Evolutionary conservation across 1,140 invertebrate species (phyloP), one percentile per base, ranked within the genome.

Genomic region (Drosophila jambulina): DNA sequence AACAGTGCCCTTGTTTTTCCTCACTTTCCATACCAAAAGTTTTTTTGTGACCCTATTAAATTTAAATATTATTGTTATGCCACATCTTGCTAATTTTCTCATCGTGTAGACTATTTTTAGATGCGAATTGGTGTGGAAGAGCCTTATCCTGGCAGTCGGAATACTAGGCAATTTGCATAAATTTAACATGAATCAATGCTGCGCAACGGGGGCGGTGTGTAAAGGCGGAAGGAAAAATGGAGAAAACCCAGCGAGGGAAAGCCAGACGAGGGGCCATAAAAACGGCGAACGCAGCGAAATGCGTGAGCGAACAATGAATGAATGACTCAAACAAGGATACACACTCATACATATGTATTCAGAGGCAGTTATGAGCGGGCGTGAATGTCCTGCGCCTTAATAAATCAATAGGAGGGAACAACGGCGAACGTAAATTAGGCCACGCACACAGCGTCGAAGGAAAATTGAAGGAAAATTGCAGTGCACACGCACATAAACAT

Each of bases 101-200:
- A 27, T 45, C 36, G 34, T 59, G 56, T 58, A 29, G 67, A 19
- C 74, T 87, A 86, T 87, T 69, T 87, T 82, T 86, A 87, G 76
- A 29, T 38, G 36, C 48, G 40, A 59, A 40, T 25, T 51, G 38
- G 53, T 48, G 46, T 43, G 58, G 40, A 38, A 64, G 36, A 54
- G 60, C 53, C 60, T 64, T 75, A 68, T 61, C 65, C 76, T 29
- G 65, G 48, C 48, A 48, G 51, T 9, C 45, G 65, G 54, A 88
- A 70, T 70, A 79, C 65, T 38, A 40, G 51, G 74, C 84, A 88
- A 87, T 87, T 87, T 88, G 80, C 84, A 87, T 87, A 87, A 84
- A 84, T 80, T 87, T 72, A 78, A 78, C 43, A 80, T 82, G 83
- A 86, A 86, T 80, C 83, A 86, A 86, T 86, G 83, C 75, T 61